phyloP scores from a whole-genome alignment of 2,888 invertebrate species.

The Brenthis hecate region DNA sequence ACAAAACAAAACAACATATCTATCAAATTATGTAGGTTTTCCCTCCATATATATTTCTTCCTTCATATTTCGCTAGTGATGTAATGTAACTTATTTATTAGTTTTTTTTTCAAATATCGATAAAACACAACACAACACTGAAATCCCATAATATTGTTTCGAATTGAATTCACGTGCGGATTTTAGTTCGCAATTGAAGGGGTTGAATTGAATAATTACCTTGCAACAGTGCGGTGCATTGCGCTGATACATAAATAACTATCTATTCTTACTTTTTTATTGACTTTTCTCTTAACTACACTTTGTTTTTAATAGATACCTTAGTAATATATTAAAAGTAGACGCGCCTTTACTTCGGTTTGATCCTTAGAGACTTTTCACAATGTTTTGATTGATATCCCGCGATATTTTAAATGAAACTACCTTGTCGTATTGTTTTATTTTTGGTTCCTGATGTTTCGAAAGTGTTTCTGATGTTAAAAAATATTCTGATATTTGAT shows the following conservation, averaged over 20 bases:
- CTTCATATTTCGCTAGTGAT: not conserved
- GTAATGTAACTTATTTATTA: not conserved
- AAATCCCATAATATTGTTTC: constrained; percentile 31
- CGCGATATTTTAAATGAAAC: too few relatives aligned
- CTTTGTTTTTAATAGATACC: not conserved
- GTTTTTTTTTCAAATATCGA: not conserved
- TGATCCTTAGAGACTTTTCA: too few relatives aligned
- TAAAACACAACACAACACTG: constrained; percentile 25
- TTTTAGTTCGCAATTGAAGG: constrained; percentile 35
- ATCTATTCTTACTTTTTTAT: constrained; percentile 19
- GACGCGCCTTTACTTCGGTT: too few relatives aligned
- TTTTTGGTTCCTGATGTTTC: too few relatives aligned
- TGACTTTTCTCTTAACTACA: not conserved
- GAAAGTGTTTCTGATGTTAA: too few relatives aligned
- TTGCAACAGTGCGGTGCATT: constrained; percentile 15
- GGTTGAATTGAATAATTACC: constrained; percentile 39
- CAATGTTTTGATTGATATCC: too few relatives aligned
- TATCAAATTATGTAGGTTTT: too few relatives aligned
- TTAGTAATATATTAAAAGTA: too few relatives aligned
- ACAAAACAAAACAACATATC: too few relatives aligned
- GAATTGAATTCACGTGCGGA: constrained; percentile 35
- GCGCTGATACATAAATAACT: constrained; percentile 12
- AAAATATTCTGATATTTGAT: too few relatives aligned
- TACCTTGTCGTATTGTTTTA: too few relatives aligned
- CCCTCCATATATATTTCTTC: too few relatives aligned